Percentiles rank a stretch among this genome's conserved stretches.
These are phyloP conservation scores for Nettapus auritus DNA, from an alignment of 2,113 vertebrate genomes.

Conservation along the genomic window DNA sequence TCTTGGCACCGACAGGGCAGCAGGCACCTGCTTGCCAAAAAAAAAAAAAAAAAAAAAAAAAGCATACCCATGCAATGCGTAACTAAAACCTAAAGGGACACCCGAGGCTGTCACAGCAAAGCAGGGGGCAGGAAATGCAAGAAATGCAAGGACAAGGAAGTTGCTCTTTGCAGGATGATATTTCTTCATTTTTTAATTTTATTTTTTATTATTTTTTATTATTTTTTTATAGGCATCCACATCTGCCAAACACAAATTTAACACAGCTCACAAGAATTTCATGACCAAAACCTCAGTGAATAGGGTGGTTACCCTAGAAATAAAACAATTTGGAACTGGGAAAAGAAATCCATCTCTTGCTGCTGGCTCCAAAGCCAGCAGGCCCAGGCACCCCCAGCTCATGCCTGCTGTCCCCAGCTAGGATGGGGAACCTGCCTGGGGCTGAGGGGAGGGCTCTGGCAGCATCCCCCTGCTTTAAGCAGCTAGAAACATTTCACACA, in stretches of 20 bases:
- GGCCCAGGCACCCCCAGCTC: fast-evolving
- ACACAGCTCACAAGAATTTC: neutral
- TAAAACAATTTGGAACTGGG: neutral
- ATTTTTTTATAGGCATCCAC: neutral
- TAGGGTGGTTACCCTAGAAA: neutral
- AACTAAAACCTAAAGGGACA: neutral
- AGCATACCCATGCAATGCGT: neutral
- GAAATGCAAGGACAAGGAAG: neutral
- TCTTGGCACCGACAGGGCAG: neutral
- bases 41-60: neutral
- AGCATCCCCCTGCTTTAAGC: neutral
- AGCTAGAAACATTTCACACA: neutral
- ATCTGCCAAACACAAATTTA: neutral
- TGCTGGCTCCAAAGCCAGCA: neutral
- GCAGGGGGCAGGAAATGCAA: neutral
- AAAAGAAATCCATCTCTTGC: neutral
- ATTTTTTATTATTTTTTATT: neutral
- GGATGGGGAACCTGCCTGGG: neutral
- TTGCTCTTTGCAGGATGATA: neutral
- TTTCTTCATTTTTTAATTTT: neutral
- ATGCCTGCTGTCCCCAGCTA: neutral
- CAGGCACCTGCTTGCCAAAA: neutral
- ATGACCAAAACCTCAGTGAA: neutral
- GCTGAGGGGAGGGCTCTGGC: neutral
- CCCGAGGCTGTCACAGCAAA: neutral